Percentiles rank a stretch among this genome's conserved stretches.
phyloP scores from a whole-genome alignment of 2,113 vertebrate species.

The Zapus hudsonius region DNA sequence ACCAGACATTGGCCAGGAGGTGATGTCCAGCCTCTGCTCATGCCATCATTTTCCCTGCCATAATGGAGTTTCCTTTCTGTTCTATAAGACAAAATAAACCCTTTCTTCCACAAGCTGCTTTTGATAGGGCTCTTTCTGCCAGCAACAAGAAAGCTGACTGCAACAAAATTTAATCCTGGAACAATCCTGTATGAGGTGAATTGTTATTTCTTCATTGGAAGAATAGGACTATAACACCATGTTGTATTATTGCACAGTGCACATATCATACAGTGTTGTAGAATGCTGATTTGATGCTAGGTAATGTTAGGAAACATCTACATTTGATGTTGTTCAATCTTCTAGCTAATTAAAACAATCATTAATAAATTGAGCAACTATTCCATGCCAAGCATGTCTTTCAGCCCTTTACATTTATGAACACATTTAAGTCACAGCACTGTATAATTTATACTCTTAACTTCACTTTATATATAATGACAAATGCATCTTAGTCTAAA shows the following conservation, averaged over 20 bases:
- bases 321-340: background rate
- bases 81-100: too few species aligned
- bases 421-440: background rate
- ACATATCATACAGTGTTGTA: background rate
- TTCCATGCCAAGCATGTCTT: background rate
- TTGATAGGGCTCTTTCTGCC: too few species aligned
- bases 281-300: background rate
- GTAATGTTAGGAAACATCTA: background rate
- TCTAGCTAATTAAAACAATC: background rate
- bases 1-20: too few species aligned
- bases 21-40: too few species aligned
- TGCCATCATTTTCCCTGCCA: too few species aligned
- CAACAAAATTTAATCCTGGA: conserved; percentile 3
- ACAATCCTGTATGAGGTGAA: background rate
- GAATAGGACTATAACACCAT: too few species aligned
- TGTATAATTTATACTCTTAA: background rate
- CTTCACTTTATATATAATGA: background rate
- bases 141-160: too few species aligned
- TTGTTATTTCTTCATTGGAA: too few species aligned
- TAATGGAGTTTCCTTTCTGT: too few species aligned
- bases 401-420: background rate
- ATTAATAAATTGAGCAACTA: background rate
- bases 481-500: background rate
- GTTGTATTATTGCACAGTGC: background rate
- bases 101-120: too few species aligned